phyloP scores from a whole-genome alignment of 2,113 vertebrate species.

The Dendrocopos noguchii region DNA sequence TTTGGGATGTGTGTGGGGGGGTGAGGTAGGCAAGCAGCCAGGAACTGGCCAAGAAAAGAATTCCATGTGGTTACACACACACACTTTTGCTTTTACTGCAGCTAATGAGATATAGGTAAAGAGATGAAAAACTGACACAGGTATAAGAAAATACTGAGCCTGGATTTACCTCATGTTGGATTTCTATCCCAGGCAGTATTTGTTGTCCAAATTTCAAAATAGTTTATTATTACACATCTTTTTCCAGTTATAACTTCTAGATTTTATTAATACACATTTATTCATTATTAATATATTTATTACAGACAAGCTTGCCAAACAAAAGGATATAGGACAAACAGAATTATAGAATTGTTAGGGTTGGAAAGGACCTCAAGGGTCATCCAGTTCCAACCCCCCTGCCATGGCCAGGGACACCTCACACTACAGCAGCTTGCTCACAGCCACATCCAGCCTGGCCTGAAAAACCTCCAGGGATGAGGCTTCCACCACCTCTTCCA shows the following conservation, averaged over 20 bases:
- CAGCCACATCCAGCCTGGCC: too few species aligned
- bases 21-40: neutral
- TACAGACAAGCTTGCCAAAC: neutral
- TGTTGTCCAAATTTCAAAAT: neutral
- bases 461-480: too few species aligned
- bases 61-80: neutral
- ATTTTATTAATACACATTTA: too few species aligned
- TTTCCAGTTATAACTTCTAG: too few species aligned
- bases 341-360: too few species aligned
- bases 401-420: too few species aligned
- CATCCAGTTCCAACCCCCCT: too few species aligned
- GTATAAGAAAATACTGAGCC: neutral
- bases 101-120: neutral
- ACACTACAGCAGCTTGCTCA: too few species aligned
- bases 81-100: neutral
- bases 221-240: neutral
- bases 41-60: neutral
- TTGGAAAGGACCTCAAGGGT: too few species aligned
- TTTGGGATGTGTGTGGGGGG: neutral
- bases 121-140: neutral
- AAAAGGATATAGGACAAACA: too few species aligned
- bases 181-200: neutral
- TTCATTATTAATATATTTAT: neutral
- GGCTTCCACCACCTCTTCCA: too few species aligned
- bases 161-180: neutral